Percentiles rank a stretch among this genome's conserved stretches.
Conservation (phyloP, 2,888 invertebrate genomes). For the Sarcophaga variegata region DNA sequence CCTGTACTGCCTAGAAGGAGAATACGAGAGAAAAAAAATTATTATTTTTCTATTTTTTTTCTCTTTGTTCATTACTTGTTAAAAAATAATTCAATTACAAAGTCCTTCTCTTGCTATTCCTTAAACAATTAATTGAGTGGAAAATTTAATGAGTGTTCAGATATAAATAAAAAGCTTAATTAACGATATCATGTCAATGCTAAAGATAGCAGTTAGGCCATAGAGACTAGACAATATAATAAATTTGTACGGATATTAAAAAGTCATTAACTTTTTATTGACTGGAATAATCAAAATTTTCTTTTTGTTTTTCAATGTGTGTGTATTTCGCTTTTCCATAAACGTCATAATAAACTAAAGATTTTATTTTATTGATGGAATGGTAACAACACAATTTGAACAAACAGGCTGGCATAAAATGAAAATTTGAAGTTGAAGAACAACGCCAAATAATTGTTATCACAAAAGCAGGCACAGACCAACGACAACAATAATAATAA, state of each 20-base stretch:
- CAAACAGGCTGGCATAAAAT: too few relatives aligned
- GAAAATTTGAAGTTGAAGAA: constrained; percentile 1
- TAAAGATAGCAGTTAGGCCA: not conserved
- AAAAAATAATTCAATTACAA: constrained; percentile 6
- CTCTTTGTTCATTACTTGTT: not conserved
- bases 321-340: not conserved
- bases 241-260: constrained; percentile 40
- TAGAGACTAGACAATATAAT: constrained; percentile 14
- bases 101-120: not conserved
- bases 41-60: not conserved
- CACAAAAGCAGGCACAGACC: not conserved
- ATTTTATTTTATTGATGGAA: constrained; percentile 37
- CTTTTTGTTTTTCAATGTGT: not conserved
- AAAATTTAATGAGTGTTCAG: constrained; percentile 19
- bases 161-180: constrained; percentile 28
- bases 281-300: not conserved
- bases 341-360: constrained; percentile 41
- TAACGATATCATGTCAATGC: not conserved
- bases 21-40: not conserved
- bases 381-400: too few relatives aligned
- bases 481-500: not conserved
- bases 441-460: not conserved
- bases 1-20: constrained; percentile 84
- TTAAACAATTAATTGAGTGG: constrained; percentile 23
- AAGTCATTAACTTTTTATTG: constrained; percentile 29